phyloP scores from a whole-genome alignment of 2,888 invertebrate genomes.

The Tinea pellionella region DNA sequence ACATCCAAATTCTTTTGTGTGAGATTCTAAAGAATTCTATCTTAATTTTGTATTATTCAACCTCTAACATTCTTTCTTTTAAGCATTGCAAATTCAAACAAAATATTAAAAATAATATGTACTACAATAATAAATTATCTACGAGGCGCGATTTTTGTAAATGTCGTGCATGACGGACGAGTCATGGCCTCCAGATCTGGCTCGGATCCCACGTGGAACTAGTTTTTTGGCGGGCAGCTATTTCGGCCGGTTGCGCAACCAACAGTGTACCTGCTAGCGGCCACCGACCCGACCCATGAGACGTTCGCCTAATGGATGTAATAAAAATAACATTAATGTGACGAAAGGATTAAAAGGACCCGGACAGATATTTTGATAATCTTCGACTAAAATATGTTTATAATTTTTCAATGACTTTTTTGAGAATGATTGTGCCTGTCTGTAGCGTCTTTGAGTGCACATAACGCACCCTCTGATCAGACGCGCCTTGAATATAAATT shows the following conservation, averaged over 20 bases:
- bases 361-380: conserved; percentile 9
- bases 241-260: conserved; percentile 54
- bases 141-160: neutral
- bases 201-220: conserved; percentile 47
- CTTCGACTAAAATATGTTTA: conserved; percentile 10
- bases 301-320: conserved; percentile 35
- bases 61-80: neutral
- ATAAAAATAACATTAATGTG: conserved; percentile 53
- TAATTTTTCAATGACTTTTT: conserved; percentile 18
- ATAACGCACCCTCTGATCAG: conserved; percentile 29
- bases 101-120: neutral
- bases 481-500: conserved; percentile 46
- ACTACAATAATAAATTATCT: neutral
- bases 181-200: conserved; percentile 19
- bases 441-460: conserved; percentile 42
- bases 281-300: conserved; percentile 33
- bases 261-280: conserved; percentile 22
- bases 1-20: neutral
- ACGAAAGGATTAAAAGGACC: conserved; percentile 33
- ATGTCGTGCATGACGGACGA: neutral
- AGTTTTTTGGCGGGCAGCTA: conserved; percentile 58
- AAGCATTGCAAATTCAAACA: neutral
- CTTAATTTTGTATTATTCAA: neutral
- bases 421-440: conserved; percentile 14
- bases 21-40: neutral